Evolutionary conservation across 2,888 invertebrate species (phyloP).

Genomic region (Protophormia terraenovae): DNA sequence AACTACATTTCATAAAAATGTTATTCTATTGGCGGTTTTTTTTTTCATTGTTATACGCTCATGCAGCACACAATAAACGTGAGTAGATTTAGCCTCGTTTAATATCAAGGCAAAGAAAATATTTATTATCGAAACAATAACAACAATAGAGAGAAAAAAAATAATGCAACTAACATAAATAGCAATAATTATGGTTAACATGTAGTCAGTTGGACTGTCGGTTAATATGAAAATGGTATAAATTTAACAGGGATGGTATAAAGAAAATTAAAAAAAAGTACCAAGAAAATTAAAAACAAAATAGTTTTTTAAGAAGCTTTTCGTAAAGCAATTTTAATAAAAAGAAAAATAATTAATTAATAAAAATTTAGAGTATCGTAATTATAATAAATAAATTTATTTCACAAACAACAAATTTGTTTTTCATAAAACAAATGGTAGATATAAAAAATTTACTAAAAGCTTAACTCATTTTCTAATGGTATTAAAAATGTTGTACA

Average conservation of each 20-base stretch:
- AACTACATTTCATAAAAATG: constrained; percentile 25
- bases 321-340: too few species aligned
- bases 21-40: constrained; percentile 18
- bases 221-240: too few species aligned
- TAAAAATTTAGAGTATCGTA: too few species aligned
- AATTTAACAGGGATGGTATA: not conserved
- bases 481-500: too few species aligned
- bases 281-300: not conserved
- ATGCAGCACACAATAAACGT: constrained; percentile 54
- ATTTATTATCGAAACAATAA: not conserved
- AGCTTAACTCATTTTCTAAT: too few species aligned
- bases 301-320: too few species aligned
- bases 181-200: not conserved
- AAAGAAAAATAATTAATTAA: too few species aligned
- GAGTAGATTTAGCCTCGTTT: constrained; percentile 63
- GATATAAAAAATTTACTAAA: too few species aligned
- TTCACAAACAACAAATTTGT: too few species aligned
- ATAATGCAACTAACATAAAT: not conserved
- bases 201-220: not conserved
- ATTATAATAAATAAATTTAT: too few species aligned
- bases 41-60: constrained; percentile 6
- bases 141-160: not conserved
- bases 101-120: constrained; percentile 56
- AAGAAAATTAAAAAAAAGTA: not conserved
- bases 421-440: too few species aligned